Base-by-base conservation (phyloP, 2,888 invertebrate species). In the Sialis lutaria region DNA sequence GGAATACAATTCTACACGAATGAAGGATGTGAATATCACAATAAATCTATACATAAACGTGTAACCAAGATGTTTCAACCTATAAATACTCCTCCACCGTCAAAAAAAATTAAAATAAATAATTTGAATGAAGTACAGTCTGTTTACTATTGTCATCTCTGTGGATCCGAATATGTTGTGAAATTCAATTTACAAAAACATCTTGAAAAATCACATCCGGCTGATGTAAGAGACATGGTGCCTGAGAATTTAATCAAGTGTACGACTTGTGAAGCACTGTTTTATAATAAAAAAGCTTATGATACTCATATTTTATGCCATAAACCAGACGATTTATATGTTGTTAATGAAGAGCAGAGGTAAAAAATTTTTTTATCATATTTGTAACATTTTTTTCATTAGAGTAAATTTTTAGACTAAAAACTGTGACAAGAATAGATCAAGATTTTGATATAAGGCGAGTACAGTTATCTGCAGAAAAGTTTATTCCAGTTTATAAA, bases 151-250 rank as follows among this genome's bases (percentile, higher is more conserved):
- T 72, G 72, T 49, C 69, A 72, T 53, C 57, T 79, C 53, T 80
- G 79, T 61, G 79, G 79, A 10, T 74, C 73, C 48, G 79, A 79
- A 57, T 78, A 77, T 60, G 69, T 76, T 42, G 70, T 78, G 49
- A 79, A 79, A 61, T 74, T 76, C 47, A 79, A 79, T 62, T 62
- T 79, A 53, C 72, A 74, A 69, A 74, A 74, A 64, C 75, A 76
- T 57, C 63, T 72, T 51, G 59, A 60, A 46, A 67, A 69, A 53
- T 70, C 73, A 43, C 75, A 75, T 53, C 56, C 58, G 50, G 65
- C 72, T 60, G 72, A 74, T 53, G 75, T 77, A 54, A 54, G 67
- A 45, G 61, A 63, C 32, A 56, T 56, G 9, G 55, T 62, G 6
- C 67, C 73, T 3, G 57, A 68, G 44, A 74, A 77, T 56, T 62